Evolutionary conservation across 2,797 vertebrate genomes (phyloP).

Genomic region (Coranthus polyacanthus): DNA sequence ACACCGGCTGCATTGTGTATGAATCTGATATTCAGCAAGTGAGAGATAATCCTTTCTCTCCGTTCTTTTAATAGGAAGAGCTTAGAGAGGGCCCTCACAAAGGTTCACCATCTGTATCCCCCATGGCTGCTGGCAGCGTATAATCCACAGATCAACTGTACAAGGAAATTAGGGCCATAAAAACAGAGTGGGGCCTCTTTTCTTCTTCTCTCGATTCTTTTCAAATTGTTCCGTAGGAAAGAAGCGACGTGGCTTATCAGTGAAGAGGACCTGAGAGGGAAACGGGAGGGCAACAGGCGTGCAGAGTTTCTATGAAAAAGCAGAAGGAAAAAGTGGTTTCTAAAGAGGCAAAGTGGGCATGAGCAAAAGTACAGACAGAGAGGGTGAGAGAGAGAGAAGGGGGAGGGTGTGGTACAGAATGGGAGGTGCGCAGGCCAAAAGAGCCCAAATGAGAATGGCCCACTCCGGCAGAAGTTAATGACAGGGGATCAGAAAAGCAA

Average conservation of each 20-base stretch:
- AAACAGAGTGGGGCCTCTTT: slow-evolving; percentile 70
- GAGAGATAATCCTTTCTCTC: slow-evolving; percentile 84
- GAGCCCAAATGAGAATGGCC: slow-evolving; percentile 83
- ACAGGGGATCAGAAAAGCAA: slow-evolving; percentile 82
- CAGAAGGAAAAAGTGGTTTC: slow-evolving; percentile 40
- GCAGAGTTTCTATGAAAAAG: slow-evolving; percentile 60
- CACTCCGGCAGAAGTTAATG: slow-evolving; percentile 82
- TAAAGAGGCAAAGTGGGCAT: slow-evolving; percentile 60
- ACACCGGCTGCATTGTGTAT: slow-evolving; percentile 73
- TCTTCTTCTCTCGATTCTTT: slow-evolving; percentile 67
- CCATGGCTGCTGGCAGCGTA: slow-evolving; percentile 71
- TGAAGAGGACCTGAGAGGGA: slow-evolving; percentile 63
- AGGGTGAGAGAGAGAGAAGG: slow-evolving; percentile 16
- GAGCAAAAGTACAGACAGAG: slow-evolving; percentile 42
- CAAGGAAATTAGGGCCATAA: slow-evolving; percentile 82
- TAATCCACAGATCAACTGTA: slow-evolving; percentile 83
- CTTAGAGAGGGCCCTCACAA: slow-evolving; percentile 79
- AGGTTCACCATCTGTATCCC: slow-evolving; percentile 83
- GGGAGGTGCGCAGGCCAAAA: slow-evolving; percentile 75
- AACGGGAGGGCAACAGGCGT: slow-evolving; percentile 63
- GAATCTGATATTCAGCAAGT: slow-evolving; percentile 83
- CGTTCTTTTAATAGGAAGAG: slow-evolving; percentile 81
- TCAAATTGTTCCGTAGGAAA: slow-evolving; percentile 61
- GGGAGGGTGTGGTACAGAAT: slow-evolving; percentile 27
- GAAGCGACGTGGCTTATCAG: slow-evolving; percentile 71